These are phyloP conservation scores for Sarcophilus harrisii DNA, from an alignment of 2,797 vertebrate genomes.

Conservation along the genomic window DNA sequence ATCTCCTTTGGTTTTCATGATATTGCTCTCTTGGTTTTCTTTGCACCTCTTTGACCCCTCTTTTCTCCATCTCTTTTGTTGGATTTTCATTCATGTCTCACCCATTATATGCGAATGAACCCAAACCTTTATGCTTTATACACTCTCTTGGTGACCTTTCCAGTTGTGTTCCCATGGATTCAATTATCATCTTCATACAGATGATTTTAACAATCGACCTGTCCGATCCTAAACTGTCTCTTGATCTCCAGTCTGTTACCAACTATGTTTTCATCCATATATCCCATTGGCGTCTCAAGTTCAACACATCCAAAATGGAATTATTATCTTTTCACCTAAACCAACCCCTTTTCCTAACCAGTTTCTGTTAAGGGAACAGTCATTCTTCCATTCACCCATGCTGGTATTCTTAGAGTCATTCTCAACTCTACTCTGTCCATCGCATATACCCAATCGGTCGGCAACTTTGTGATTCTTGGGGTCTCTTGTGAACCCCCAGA, in stretches of 20 bases:
- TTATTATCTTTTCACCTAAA: neutral
- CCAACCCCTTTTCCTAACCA: neutral
- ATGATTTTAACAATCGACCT: neutral
- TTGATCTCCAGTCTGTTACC: neutral
- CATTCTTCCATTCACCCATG: neutral
- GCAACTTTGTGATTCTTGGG: neutral
- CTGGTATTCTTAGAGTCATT: neutral
- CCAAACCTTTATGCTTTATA: neutral
- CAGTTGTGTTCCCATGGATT: neutral
- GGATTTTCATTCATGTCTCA: neutral
- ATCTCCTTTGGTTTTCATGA: neutral
- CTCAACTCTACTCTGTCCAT: neutral
- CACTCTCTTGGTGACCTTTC: neutral
- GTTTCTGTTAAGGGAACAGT: neutral
- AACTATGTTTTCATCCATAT: neutral
- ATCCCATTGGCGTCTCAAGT: neutral
- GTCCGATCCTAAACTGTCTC: neutral
- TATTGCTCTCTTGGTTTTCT: neutral
- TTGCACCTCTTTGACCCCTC: neutral
- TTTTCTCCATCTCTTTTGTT: neutral
- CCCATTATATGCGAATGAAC: neutral
- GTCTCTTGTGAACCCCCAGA: neutral
- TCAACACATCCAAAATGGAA: neutral
- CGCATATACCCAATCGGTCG: neutral
- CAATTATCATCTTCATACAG: neutral